phyloP scores from a whole-genome alignment of 1,140 invertebrate species.

The Acromyrmex charruanus region DNA sequence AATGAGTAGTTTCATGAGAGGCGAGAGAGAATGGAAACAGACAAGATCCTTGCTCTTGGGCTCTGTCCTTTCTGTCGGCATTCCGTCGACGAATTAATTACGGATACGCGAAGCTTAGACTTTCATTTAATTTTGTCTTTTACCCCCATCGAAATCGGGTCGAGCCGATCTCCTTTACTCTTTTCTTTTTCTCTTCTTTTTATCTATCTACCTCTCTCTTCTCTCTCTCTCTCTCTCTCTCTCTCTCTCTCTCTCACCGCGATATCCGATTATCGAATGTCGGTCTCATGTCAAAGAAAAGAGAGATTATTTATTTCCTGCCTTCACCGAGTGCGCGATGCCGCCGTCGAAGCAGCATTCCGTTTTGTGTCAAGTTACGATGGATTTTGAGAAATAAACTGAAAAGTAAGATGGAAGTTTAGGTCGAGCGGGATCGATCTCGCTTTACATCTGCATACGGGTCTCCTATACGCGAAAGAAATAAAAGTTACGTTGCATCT shows the following conservation, averaged over 20 bases:
- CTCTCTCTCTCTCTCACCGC: background rate
- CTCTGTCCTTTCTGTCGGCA: slow-evolving; percentile 35
- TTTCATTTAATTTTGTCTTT: slow-evolving; percentile 69
- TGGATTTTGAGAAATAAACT: slow-evolving; percentile 61
- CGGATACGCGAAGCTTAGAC: slow-evolving; percentile 67
- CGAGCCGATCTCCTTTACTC: slow-evolving; percentile 55
- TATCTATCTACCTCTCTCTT: slow-evolving; percentile 19
- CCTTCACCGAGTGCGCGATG: slow-evolving; percentile 10
- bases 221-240: slow-evolving; percentile 33
- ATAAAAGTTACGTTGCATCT: slow-evolving; percentile 29
- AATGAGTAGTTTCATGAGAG: background rate
- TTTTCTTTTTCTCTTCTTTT: slow-evolving; percentile 11
- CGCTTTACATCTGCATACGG: slow-evolving; percentile 46
- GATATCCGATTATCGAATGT: slow-evolving; percentile 59
- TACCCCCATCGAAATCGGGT: slow-evolving; percentile 69
- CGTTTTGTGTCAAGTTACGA: slow-evolving; percentile 61
- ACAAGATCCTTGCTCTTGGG: slow-evolving; percentile 44
- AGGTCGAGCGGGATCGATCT: slow-evolving; percentile 55
- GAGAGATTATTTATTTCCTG: slow-evolving; percentile 60
- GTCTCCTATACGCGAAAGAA: background rate
- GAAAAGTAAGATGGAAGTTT: slow-evolving; percentile 61
- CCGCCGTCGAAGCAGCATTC: slow-evolving; percentile 12
- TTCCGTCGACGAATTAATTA: slow-evolving; percentile 81
- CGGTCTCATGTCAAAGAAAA: slow-evolving; percentile 53
- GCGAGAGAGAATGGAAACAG: slow-evolving; percentile 21